phyloP scores from a whole-genome alignment of 2,888 invertebrate species.

The Carpatolechia fugitivella region DNA sequence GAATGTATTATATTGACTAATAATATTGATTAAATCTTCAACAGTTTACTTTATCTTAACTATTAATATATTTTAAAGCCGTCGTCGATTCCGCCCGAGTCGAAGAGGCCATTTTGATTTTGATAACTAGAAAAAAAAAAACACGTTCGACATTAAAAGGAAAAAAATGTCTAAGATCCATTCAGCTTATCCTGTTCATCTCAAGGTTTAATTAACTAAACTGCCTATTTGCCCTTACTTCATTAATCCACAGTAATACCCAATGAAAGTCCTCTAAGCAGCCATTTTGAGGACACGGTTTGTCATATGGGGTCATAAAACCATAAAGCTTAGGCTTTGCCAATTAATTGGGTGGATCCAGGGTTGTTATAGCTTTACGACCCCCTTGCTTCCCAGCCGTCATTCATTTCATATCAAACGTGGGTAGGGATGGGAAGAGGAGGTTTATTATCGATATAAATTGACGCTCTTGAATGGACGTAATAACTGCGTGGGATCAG shows the following conservation, averaged over 20 bases:
- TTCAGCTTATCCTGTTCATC: too few relatives aligned
- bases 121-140: too few relatives aligned
- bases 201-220: neutral
- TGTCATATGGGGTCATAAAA: conserved; percentile 7
- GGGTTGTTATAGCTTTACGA: conserved; percentile 4
- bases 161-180: too few relatives aligned
- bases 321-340: conserved; percentile 6
- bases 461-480: too few relatives aligned
- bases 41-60: too few relatives aligned
- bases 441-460: neutral
- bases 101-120: too few relatives aligned
- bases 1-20: too few relatives aligned
- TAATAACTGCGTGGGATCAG: too few relatives aligned
- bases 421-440: conserved; percentile 1
- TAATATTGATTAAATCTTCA: too few relatives aligned
- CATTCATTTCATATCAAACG: conserved; percentile 5
- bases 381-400: neutral
- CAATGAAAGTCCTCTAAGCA: neutral
- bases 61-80: too few relatives aligned
- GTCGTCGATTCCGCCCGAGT: too few relatives aligned
- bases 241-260: neutral
- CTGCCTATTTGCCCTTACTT: neutral
- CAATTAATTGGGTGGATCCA: conserved; percentile 9
- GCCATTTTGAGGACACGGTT: neutral
- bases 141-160: too few relatives aligned